Conservation (phyloP, 1,140 invertebrate species). For the Drosophila arizonae region DNA sequence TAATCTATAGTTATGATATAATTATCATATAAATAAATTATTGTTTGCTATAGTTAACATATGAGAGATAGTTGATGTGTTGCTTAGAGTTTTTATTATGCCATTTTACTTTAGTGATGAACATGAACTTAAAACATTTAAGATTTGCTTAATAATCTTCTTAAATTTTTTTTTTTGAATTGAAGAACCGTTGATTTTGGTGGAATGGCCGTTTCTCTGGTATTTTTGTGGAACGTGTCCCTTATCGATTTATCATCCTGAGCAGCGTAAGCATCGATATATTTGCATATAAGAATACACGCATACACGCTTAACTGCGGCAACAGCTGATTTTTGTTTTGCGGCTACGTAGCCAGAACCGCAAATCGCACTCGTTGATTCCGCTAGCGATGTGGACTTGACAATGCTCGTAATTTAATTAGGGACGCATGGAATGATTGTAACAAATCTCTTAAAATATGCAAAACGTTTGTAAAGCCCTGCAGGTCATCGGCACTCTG, state of each 20-base stretch:
- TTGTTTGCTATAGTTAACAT: too few relatives aligned
- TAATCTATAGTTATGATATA: too few relatives aligned
- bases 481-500: slow-evolving; percentile 25
- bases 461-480: slow-evolving; percentile 25
- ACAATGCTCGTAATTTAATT: slow-evolving; percentile 72
- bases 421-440: slow-evolving; percentile 42
- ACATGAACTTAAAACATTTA: too few relatives aligned
- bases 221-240: not conserved
- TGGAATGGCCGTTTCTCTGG: not conserved
- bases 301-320: not conserved
- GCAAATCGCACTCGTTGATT: slow-evolving; percentile 49
- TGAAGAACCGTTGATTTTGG: too few relatives aligned
- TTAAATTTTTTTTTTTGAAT: too few relatives aligned
- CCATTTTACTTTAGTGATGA: too few relatives aligned
- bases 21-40: too few relatives aligned
- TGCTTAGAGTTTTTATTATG: too few relatives aligned
- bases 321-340: slow-evolving; percentile 50
- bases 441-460: slow-evolving; percentile 42
- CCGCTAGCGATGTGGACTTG: slow-evolving; percentile 33
- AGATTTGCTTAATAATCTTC: too few relatives aligned
- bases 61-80: too few relatives aligned
- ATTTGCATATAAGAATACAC: not conserved
- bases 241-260: not conserved
- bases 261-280: not conserved
- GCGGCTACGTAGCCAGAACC: slow-evolving; percentile 48